These are phyloP conservation scores for Propithecus deckenii DNA, from an alignment of 2,797 vertebrate species.

Conservation along the genomic window DNA sequence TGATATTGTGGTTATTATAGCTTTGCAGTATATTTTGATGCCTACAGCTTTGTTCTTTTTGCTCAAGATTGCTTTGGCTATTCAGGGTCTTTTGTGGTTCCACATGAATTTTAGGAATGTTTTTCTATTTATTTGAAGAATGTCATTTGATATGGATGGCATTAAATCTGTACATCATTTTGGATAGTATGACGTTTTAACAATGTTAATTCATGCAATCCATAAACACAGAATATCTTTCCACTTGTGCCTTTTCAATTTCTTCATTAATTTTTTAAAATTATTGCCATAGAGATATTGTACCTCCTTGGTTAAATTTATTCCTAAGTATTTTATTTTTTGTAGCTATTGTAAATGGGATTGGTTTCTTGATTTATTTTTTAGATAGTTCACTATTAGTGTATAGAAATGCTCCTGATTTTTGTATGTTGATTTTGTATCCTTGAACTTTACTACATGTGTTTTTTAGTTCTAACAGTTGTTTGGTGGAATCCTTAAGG, in stretches of 20 bases:
- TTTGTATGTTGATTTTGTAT: background rate
- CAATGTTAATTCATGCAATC: background rate
- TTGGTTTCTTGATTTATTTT: background rate
- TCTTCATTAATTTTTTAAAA: background rate
- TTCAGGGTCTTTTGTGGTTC: background rate
- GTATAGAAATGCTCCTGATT: background rate
- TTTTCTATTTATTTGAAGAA: background rate
- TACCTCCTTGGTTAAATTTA: background rate
- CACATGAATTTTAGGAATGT: background rate
- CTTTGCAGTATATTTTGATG: background rate
- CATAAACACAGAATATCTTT: background rate
- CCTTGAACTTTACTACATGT: background rate
- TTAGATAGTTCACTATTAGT: background rate
- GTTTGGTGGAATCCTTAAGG: background rate
- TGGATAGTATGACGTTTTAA: background rate
- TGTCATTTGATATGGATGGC: background rate
- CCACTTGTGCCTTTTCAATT: background rate
- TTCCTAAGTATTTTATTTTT: background rate
- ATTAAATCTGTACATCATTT: background rate
- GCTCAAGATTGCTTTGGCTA: background rate
- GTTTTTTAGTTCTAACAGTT: background rate
- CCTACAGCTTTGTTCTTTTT: background rate
- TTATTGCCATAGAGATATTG: background rate
- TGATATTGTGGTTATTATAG: background rate
- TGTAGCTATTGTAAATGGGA: background rate